Percentiles rank a stretch among this genome's conserved stretches.
phyloP scores from a whole-genome alignment of 2,888 invertebrate genomes.

The Caenorhabditis wallacei region DNA sequence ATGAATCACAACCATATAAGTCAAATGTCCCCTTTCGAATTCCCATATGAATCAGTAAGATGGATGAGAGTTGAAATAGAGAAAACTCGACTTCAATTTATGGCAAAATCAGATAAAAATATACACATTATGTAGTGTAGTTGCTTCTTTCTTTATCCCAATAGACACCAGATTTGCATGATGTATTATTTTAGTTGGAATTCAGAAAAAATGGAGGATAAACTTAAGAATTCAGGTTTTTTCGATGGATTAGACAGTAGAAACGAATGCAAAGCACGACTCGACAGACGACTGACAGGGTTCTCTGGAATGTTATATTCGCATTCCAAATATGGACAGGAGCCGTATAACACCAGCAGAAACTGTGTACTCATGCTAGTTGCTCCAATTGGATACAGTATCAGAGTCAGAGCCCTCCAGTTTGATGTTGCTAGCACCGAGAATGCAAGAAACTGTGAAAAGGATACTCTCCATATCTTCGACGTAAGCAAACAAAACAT shows the following conservation, averaged over 20 bases:
- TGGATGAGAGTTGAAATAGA: constrained; percentile 40
- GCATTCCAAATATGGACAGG: constrained; percentile 69
- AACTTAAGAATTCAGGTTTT: constrained; percentile 61
- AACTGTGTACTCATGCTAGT: constrained; percentile 74
- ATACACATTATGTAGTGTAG: constrained; percentile 45
- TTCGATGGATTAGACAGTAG: constrained; percentile 71
- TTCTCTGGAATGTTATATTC: constrained; percentile 73
- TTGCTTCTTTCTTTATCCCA: constrained; percentile 19
- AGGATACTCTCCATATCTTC: constrained; percentile 74
- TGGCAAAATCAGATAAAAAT: constrained; percentile 59
- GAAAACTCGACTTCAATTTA: constrained; percentile 53
- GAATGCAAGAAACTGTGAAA: constrained; percentile 60
- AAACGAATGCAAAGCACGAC: constrained; percentile 70
- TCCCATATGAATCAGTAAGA: constrained; percentile 68
- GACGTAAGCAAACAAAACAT: constrained; percentile 64
- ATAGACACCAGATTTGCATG: constrained; percentile 11
- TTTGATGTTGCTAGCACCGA: constrained; percentile 71
- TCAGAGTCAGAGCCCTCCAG: constrained; percentile 68
- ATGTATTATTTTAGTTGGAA: constrained; percentile 3
- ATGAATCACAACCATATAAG: constrained; percentile 46
- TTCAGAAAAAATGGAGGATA: no score
- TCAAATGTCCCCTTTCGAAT: constrained; percentile 33
- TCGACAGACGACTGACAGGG: constrained; percentile 71
- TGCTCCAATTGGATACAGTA: constrained; percentile 72
- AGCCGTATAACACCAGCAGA: constrained; percentile 69